These are phyloP conservation scores for Periplaneta americana DNA, from an alignment of 1,140 invertebrate species.

Conservation along the genomic window DNA sequence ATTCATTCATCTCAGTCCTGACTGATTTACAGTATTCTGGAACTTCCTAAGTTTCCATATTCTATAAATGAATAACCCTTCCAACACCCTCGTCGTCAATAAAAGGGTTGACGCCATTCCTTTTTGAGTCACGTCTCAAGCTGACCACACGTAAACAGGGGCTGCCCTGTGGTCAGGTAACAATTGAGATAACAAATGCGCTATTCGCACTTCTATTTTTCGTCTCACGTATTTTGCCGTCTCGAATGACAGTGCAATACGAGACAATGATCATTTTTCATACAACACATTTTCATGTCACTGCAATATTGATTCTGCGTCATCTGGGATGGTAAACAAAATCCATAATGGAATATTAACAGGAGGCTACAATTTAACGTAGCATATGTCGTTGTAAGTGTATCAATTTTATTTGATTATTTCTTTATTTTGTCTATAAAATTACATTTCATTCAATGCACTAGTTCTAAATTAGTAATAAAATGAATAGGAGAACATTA, in stretches of 20 bases:
- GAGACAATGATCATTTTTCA: background rate
- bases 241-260: background rate
- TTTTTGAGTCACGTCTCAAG: background rate
- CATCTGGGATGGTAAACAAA: too few relatives aligned
- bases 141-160: background rate
- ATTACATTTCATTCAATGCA: too few relatives aligned
- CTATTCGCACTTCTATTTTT: background rate
- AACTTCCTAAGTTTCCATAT: background rate
- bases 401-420: too few relatives aligned
- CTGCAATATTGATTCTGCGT: too few relatives aligned
- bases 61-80: background rate
- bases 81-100: background rate
- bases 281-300: background rate
- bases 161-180: background rate
- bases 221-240: background rate
- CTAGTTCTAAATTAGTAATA: too few relatives aligned
- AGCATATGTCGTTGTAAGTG: too few relatives aligned
- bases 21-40: too few relatives aligned
- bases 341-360: too few relatives aligned
- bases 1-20: too few relatives aligned
- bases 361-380: too few relatives aligned
- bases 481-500: too few relatives aligned
- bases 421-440: too few relatives aligned
- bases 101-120: background rate
- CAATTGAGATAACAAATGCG: background rate